These are phyloP conservation scores for Polydrusus tereticollis DNA, from an alignment of 2,888 invertebrate genomes.

Conservation along the genomic window DNA sequence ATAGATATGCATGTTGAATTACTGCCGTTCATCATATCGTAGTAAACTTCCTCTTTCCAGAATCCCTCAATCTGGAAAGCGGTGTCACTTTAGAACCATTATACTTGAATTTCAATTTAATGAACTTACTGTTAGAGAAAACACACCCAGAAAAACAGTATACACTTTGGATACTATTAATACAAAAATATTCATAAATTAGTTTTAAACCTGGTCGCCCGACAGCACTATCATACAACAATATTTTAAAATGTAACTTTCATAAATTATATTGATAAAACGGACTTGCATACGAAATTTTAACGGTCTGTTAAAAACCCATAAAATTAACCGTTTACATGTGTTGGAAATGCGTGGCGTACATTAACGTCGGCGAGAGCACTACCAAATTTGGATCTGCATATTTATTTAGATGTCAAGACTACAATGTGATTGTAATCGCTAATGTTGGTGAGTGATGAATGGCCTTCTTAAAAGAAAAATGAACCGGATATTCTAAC, in stretches of 20 bases:
- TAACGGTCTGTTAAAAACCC: slow-evolving; percentile 27
- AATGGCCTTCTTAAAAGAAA: slow-evolving; percentile 19
- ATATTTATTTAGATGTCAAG: slow-evolving; percentile 31
- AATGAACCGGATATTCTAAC: slow-evolving; percentile 18
- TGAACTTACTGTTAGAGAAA: no score
- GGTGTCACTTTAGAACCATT: no score
- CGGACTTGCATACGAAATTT: slow-evolving; percentile 20
- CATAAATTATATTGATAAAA: slow-evolving; percentile 14
- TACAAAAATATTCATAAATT: no score
- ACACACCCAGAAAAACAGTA: no score
- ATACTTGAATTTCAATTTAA: no score
- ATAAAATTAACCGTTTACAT: slow-evolving; percentile 32
- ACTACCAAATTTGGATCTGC: slow-evolving; percentile 28
- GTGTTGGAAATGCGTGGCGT: slow-evolving; percentile 22
- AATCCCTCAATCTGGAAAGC: no score
- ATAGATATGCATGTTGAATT: no score
- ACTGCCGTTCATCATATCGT: no score
- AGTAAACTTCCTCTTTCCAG: no score
- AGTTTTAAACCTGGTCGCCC: no score
- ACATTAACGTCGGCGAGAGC: slow-evolving; percentile 6
- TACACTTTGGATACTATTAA: no score
- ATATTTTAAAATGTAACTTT: slow-evolving; percentile 4
- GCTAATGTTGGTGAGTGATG: slow-evolving; percentile 17
- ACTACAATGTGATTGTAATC: slow-evolving; percentile 29
- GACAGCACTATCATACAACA: neutral